Conservation (phyloP, 2,797 vertebrate genomes). For the Sylvia borin region DNA sequence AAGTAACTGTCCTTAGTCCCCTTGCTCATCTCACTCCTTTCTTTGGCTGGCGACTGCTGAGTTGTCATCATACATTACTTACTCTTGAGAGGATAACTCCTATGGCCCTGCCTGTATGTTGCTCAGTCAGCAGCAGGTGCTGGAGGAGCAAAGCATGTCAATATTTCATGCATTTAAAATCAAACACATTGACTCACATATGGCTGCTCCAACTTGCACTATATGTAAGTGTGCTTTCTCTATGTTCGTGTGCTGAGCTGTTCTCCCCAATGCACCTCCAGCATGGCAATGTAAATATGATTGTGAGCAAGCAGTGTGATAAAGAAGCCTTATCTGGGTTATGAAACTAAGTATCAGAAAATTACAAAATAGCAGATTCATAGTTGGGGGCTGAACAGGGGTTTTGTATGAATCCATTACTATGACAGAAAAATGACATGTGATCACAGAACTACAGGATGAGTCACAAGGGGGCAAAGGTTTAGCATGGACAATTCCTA, state of each 20-base stretch:
- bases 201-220: background rate
- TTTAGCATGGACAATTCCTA: background rate
- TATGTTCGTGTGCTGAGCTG: background rate
- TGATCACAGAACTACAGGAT: background rate
- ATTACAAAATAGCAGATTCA: background rate
- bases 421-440: rapidly evolving
- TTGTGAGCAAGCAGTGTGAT: background rate
- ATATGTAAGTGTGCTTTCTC: background rate
- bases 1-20: background rate
- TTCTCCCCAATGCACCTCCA: background rate
- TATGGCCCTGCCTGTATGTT: background rate
- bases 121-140: constrained; percentile 48
- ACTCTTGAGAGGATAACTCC: constrained; percentile 36
- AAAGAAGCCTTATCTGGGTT: background rate
- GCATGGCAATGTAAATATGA: background rate
- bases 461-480: rapidly evolving
- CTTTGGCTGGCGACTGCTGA: constrained; percentile 12
- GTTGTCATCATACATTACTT: constrained; percentile 55
- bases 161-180: constrained; percentile 56
- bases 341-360: background rate
- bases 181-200: constrained; percentile 3
- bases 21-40: background rate
- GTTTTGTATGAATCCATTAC: background rate
- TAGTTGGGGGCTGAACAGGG: background rate
- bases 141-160: constrained; percentile 17